Base-by-base conservation (phyloP, 2,888 invertebrate species). In the Diarsia dahlii region DNA sequence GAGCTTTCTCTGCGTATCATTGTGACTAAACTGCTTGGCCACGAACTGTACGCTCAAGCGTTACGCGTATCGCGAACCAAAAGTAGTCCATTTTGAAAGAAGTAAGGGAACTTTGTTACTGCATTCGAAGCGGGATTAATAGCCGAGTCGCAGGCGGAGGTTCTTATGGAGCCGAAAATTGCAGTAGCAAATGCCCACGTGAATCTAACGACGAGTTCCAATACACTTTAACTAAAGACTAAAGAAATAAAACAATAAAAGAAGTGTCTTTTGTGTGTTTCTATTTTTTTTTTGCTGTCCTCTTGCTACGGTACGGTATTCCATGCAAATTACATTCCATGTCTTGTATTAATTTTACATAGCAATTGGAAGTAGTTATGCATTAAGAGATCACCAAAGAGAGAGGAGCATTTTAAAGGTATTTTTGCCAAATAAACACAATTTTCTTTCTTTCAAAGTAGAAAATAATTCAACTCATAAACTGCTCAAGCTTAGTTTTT, bases 1-100 rank as follows among this genome's bases (percentile, higher is more conserved):
- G 18, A 78, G 58, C 81, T 81, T 82, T 81, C 81, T 78, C 82
- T 3, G 54, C n/a, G 65, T 34, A 23, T 58, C 80, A 50, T 50
- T 50, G 48, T 34, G 23, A 69, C 46, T 68, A 76, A 76, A 63
- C n/a, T 0, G 45, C 15, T 15, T 6, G 63, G 63, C n/a, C 63
- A 63, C 45, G 3, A 63, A 1, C 1, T n/a, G 3, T 45, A 9
- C 15, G n/a, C 8, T n/a, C 20, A 8, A n/a, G 8, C 63, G 13
- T 13, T 45, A 45, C 8, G n/a, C n/a, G 8, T n/a, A 13, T n/a
- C 13, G 62, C 20, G 20, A 39, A 39, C 39, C 3, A 4, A 39
- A 39, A 39, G 3, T 39, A 39, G 39, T 39, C 4, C 39, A 39
- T 39, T 39, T 39, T 4, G 39, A 39, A 39, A 39, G 2, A 39